Evolutionary conservation across 1,140 invertebrate species (phyloP), one percentile per base, ranked within the genome.

Genomic region (Lamellibrachia luymesi): DNA sequence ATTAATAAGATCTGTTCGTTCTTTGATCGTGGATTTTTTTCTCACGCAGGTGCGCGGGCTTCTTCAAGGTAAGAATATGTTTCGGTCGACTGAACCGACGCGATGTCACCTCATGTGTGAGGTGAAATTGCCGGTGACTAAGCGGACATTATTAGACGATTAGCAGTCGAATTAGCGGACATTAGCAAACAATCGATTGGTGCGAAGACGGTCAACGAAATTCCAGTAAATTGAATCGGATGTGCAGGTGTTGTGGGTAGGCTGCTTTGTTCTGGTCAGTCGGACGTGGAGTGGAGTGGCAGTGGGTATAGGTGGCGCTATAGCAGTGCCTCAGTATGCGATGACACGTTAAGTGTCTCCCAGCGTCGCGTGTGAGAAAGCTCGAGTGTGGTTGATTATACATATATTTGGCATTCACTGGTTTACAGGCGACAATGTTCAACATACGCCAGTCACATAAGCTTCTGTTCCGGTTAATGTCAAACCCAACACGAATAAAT

Each of bases 31-130:
- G 64, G 64, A 80, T 80, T 80, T 80, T 80, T 80, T 95, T 93
- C 93, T 38, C 92, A 95, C 96, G 93, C 95, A 97, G 97, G 92
- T 97, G 98, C 94, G 98, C 98, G 2, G 98, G 98, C 6, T 99
- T 99, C 95, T 99, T 99, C 96, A 99, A 97, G 96, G 97, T 97
- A 95, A 96, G 95, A 10, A 91, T 91, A 91, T 13, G 91, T 91
- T 91, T 13, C 51, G 49, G 38, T 91, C 27, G 49, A 91, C 7
- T 91, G 91, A 91, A 91, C 51, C 17, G 38, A 91, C 51, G 38
- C 91, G 13, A 91, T 91, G 38, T 91, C 51, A 50, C 51, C 51
- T 52, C 92, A 91, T 91, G 91, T 51, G 91, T 50, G 49, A 91
- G 91, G 91, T 50, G 51, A 91, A 80, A 80, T 80, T 80, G 64